A percentile compares a stretch with the other conserved stretches of the same genome.
Conservation (phyloP, 2,888 invertebrate species). For the Coecobrya sp. region DNA sequence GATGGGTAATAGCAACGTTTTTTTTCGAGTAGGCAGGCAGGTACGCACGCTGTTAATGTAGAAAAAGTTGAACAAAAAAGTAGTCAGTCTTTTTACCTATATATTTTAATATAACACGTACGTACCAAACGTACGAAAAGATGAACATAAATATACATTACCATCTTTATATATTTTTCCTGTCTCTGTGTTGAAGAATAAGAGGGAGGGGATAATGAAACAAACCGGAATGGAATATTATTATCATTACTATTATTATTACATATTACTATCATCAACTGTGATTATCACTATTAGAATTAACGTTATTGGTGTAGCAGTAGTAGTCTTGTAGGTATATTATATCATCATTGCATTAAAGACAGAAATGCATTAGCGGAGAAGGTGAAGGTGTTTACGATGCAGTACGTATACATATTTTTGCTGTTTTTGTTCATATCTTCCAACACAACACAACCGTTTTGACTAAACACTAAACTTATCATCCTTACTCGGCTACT, state of each 20-base stretch:
- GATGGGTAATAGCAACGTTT: constrained; percentile 34
- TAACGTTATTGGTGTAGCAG: not conserved
- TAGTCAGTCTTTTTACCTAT: constrained; percentile 50
- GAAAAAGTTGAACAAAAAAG: constrained; percentile 49
- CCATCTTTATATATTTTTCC: constrained; percentile 36
- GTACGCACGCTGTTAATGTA: not conserved
- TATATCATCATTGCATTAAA: constrained; percentile 36
- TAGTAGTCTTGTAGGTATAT: not conserved
- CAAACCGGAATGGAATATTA: constrained; percentile 71
- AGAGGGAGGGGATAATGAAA: constrained; percentile 71
- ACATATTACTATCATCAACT: constrained; percentile 60
- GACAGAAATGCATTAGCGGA: not conserved
- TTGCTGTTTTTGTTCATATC: not conserved
- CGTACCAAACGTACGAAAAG: not conserved
- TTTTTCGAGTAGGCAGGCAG: not conserved
- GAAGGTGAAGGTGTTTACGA: not conserved
- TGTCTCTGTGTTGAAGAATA: constrained; percentile 45
- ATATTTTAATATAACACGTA: not conserved
- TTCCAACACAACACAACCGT: not conserved
- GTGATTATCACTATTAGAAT: constrained; percentile 52
- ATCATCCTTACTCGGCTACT: not conserved
- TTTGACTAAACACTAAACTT: not conserved
- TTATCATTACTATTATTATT: constrained; percentile 67
- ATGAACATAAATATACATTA: constrained; percentile 44
- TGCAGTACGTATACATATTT: not conserved